Evolutionary conservation across 2,797 vertebrate species (phyloP).

Genomic region (Hyperoplus immaculatus): DNA sequence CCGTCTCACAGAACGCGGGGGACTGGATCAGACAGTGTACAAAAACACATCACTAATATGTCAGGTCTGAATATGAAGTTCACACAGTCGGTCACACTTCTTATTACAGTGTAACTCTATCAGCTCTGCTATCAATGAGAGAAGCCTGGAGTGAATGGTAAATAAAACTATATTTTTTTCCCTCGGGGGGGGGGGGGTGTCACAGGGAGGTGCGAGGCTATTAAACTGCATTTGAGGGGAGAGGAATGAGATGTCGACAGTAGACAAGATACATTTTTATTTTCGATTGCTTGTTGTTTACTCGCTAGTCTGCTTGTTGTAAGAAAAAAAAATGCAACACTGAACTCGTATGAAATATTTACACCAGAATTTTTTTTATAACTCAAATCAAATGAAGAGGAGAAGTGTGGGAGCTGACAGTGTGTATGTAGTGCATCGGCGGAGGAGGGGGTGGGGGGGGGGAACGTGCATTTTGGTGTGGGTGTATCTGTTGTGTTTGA

Average conservation of each 20-base stretch:
- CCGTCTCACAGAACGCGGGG: slow-evolving; percentile 23
- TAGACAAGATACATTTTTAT: slow-evolving; percentile 56
- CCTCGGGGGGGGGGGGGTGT: slow-evolving; percentile 39
- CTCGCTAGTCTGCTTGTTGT: slow-evolving; percentile 45
- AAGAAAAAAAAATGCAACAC: slow-evolving; percentile 48
- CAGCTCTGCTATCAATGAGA: slow-evolving; percentile 39
- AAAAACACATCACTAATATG: slow-evolving; percentile 40
- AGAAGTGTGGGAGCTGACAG: slow-evolving; percentile 34
- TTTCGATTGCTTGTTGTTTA: slow-evolving; percentile 29
- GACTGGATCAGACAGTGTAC: slow-evolving; percentile 41
- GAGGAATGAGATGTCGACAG: slow-evolving; percentile 48
- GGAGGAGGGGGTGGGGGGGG: background rate
- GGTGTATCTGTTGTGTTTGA: slow-evolving; percentile 51
- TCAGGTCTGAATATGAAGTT: slow-evolving; percentile 46
- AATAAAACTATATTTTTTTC: slow-evolving; percentile 37
- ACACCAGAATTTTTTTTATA: slow-evolving; percentile 42
- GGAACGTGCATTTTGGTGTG: slow-evolving; percentile 28
- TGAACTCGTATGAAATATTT: slow-evolving; percentile 67
- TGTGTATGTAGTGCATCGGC: background rate
- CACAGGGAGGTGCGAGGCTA: slow-evolving; percentile 27
- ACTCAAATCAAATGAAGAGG: slow-evolving; percentile 45
- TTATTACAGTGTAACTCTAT: slow-evolving; percentile 41
- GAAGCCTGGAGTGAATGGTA: slow-evolving; percentile 30
- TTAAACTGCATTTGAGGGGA: slow-evolving; percentile 49
- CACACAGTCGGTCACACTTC: slow-evolving; percentile 36